phyloP scores from a whole-genome alignment of 1,140 invertebrate species.

The Agrypnia vestita region DNA sequence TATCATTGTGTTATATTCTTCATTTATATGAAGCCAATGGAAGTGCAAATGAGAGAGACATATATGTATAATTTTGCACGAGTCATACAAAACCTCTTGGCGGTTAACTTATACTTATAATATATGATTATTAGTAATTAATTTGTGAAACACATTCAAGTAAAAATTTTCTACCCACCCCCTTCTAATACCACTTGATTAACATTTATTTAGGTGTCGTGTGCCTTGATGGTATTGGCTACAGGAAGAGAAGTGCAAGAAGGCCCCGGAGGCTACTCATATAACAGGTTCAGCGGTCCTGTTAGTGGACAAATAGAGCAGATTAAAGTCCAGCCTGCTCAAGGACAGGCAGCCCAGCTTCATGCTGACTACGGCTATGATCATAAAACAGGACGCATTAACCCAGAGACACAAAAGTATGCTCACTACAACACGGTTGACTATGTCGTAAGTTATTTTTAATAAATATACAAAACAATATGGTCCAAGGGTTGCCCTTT shows the following conservation, averaged over 20 bases:
- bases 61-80: too few species aligned
- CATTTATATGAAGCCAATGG: too few species aligned
- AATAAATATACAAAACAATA: constrained; percentile 11
- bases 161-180: too few species aligned
- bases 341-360: constrained; percentile 71
- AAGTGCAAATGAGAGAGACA: too few species aligned
- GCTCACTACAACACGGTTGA: constrained; percentile 73
- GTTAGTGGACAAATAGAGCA: constrained; percentile 75
- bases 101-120: too few species aligned
- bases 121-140: too few species aligned
- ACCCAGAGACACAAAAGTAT: constrained; percentile 71
- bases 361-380: constrained; percentile 72
- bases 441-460: constrained; percentile 71
- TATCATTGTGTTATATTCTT: too few species aligned
- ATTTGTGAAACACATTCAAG: too few species aligned
- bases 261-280: constrained; percentile 75
- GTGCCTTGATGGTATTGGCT: constrained; percentile 22
- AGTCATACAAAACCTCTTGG: too few species aligned
- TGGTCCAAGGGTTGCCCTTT: neutral
- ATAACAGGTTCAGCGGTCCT: constrained; percentile 78
- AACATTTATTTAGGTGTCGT: constrained; percentile 27
- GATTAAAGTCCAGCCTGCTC: constrained; percentile 69
- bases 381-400: constrained; percentile 69
- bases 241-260: constrained; percentile 53
- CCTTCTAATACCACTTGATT: too few species aligned